Evolutionary conservation across 1,140 invertebrate genomes (phyloP), one percentile per base, ranked within the genome.

Genomic region (Macrobrachium rosenbergii): DNA sequence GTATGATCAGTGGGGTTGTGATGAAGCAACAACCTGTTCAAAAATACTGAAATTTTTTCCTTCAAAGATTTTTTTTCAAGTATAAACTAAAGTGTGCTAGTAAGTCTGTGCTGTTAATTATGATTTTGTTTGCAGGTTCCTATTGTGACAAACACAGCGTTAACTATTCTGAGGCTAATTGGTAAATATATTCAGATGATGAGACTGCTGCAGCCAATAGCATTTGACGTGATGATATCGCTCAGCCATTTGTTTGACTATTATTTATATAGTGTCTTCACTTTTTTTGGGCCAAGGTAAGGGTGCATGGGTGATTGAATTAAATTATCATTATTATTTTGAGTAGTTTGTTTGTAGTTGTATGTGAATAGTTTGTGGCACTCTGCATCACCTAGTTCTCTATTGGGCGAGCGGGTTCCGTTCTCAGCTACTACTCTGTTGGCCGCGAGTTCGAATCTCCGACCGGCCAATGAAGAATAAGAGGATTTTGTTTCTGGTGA

Each of bases 161-260:
- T 99, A 19, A 98, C 97, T 88, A 95, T 99, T 5, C 92, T 99
- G 37, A 93, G 98, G 90, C 95, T 99, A 81, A 98, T 98, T 92
- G 98, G 98, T 89, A 95, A 93, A 90, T 95, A 95, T 90, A 93
- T 99, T 83, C 97, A 99, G 92, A 99, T 99, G 95, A 98, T 98
- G 92, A 94, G 95, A 91, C 93, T 98, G 77, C 93, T 99, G 37
- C 95, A 96, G 83, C 96, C 97, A 28, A 98, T 99, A 83, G 96
- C 98, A 0, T 95, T 96, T 90, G 96, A 98, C 92, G 97, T 99
- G 10, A 95, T 99, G 17, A 94, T 95, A 89, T 95, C 96, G 88
- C 97, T 99, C 94, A 96, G 96, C 90, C 97, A 99, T 91, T 93
- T 99, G 75, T 98, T 98, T 92, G 98, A 99, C 90, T 98, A 97